These are phyloP conservation scores for Clarias macrocephalus DNA, from an alignment of 2,113 vertebrate species.

Conservation along the genomic window DNA sequence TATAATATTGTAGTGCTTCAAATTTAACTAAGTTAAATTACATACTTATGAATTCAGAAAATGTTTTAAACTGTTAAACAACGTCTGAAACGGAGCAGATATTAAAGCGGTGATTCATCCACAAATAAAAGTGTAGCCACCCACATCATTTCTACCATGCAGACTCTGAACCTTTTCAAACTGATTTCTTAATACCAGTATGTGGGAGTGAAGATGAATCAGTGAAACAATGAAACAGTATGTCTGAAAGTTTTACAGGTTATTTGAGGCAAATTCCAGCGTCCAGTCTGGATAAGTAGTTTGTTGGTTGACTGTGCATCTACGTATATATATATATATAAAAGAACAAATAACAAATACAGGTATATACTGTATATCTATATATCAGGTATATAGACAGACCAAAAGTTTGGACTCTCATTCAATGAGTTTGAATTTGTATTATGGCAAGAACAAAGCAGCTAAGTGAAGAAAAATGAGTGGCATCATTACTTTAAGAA, in stretches of 20 bases:
- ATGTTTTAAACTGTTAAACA: not conserved
- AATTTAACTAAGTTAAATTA: not conserved
- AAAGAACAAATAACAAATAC: too few relatives aligned
- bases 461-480: too few relatives aligned
- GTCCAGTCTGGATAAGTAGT: not conserved
- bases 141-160: not conserved
- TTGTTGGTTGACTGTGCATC: not conserved
- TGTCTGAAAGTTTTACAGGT: not conserved
- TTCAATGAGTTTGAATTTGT: too few relatives aligned
- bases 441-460: too few relatives aligned
- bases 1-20: too few relatives aligned
- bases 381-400: too few relatives aligned
- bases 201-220: not conserved
- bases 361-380: too few relatives aligned
- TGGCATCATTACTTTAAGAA: too few relatives aligned
- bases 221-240: not conserved
- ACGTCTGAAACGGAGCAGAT: not conserved
- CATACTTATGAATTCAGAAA: not conserved
- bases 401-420: too few relatives aligned
- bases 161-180: not conserved
- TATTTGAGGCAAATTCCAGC: not conserved
- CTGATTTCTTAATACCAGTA: not conserved
- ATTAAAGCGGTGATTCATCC: not conserved
- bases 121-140: not conserved
- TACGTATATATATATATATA: too few relatives aligned